phyloP scores from a whole-genome alignment of 2,888 invertebrate species.

The Synergus itoensis region DNA sequence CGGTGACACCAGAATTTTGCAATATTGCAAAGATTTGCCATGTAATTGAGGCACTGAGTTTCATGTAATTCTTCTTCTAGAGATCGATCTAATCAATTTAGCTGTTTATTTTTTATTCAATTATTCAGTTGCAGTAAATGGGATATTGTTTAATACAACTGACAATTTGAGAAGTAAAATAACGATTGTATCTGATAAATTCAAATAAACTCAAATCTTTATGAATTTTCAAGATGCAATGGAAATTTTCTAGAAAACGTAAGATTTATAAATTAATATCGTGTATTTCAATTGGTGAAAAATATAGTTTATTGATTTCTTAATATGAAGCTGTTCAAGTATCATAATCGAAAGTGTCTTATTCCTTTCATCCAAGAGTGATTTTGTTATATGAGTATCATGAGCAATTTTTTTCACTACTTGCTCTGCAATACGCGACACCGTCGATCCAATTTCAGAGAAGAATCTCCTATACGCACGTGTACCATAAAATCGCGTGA shows the following conservation, averaged over 20 bases:
- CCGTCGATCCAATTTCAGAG: conserved; percentile 36
- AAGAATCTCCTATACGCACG: conserved; percentile 31
- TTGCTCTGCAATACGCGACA: conserved; percentile 28
- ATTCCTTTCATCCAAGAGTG: not conserved
- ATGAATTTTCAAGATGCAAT: not conserved
- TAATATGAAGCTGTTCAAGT: not conserved
- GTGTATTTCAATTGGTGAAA: not conserved
- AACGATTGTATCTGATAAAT: too few species aligned
- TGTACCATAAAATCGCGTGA: conserved; percentile 19
- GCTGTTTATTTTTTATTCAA: not conserved
- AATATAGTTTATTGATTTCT: not conserved
- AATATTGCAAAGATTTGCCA: conserved; percentile 27
- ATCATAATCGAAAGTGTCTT: not conserved
- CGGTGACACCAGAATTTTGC: conserved; percentile 37
- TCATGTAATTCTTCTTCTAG: not conserved
- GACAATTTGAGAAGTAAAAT: too few species aligned
- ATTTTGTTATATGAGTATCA: conserved; percentile 10
- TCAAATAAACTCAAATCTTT: too few species aligned
- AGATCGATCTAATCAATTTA: not conserved
- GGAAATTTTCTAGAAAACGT: not conserved
- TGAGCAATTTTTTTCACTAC: conserved; percentile 10
- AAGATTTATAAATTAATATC: not conserved
- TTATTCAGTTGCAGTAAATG: not conserved
- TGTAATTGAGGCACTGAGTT: not conserved
- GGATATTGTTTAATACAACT: too few species aligned